These are phyloP conservation scores for Pristionchus maxplancki DNA, from an alignment of 2,888 invertebrate species.

Conservation along the genomic window DNA sequence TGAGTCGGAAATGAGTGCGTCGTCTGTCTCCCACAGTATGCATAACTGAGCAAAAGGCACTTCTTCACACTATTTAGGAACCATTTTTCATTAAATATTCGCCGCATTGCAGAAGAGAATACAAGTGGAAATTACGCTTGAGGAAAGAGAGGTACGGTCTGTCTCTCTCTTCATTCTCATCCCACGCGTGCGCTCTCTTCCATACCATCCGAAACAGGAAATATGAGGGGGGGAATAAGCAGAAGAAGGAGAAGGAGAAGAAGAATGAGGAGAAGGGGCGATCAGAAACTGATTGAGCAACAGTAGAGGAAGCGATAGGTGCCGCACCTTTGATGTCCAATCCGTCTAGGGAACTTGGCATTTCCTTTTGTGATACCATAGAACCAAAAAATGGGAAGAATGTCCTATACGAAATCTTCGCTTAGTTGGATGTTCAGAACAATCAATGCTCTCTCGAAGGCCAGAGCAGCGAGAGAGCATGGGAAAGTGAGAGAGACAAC, in stretches of 20 bases:
- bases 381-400: no score
- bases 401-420: no score
- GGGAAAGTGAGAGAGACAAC: no score
- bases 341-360: no score
- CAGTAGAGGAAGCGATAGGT: not conserved
- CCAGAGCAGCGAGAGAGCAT: no score
- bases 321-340: no score
- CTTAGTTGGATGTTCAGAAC: not conserved
- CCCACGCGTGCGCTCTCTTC: conserved; percentile 23
- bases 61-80: no score
- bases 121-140: not conserved
- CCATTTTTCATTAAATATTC: no score
- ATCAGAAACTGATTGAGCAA: not conserved
- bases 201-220: conserved; percentile 47
- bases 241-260: not conserved
- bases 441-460: no score
- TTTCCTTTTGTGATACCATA: no score
- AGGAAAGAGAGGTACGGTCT: not conserved
- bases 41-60: conserved; percentile 22
- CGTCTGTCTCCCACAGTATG: not conserved
- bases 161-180: conserved; percentile 17
- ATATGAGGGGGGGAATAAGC: conserved; percentile 2
- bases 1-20: not conserved
- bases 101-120: not conserved
- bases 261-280: not conserved